phyloP scores from a whole-genome alignment of 2,113 vertebrate genomes.

The Suncus etruscus region DNA sequence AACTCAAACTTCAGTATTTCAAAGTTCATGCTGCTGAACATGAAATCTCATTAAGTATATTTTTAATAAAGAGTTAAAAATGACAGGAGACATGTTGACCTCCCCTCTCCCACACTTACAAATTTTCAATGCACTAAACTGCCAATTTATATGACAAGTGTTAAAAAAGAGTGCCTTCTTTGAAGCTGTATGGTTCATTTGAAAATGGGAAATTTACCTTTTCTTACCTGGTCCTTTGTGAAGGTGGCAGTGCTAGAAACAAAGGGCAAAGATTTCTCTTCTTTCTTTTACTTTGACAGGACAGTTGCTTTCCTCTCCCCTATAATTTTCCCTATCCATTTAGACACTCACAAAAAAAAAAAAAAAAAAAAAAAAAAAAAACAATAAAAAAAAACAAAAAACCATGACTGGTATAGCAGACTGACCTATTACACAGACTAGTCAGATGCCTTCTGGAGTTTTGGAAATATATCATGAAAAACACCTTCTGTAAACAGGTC shows the following conservation, averaged over 20 bases:
- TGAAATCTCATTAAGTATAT: conserved; percentile 67
- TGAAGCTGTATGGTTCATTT: conserved; percentile 44
- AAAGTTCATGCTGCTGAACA: conserved; percentile 78
- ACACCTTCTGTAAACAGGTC: neutral
- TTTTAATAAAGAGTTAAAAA: conserved; percentile 80
- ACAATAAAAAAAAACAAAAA: too few species aligned
- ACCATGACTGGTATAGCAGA: neutral
- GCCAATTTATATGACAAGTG: conserved; percentile 45
- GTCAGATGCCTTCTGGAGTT: conserved; percentile 24
- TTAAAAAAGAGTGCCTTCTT: conserved; percentile 58
- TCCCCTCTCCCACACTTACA: neutral
- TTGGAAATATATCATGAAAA: conserved; percentile 5
- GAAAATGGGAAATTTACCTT: neutral
- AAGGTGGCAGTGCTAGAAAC: conserved; percentile 54
- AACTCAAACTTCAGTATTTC: conserved; percentile 85
- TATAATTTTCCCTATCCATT: conserved; percentile 72
- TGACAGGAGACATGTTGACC: neutral
- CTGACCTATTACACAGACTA: neutral
- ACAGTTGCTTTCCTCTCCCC: conserved; percentile 61
- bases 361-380: too few species aligned
- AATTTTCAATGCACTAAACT: conserved; percentile 62
- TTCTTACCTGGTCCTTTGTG: conserved; percentile 56
- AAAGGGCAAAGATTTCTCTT: conserved; percentile 56
- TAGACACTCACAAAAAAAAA: conserved; percentile 54
- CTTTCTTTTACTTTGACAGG: conserved; percentile 68